These are phyloP conservation scores for Collichthys lucidus DNA, from an alignment of 2,113 vertebrate species.

Conservation along the genomic window DNA sequence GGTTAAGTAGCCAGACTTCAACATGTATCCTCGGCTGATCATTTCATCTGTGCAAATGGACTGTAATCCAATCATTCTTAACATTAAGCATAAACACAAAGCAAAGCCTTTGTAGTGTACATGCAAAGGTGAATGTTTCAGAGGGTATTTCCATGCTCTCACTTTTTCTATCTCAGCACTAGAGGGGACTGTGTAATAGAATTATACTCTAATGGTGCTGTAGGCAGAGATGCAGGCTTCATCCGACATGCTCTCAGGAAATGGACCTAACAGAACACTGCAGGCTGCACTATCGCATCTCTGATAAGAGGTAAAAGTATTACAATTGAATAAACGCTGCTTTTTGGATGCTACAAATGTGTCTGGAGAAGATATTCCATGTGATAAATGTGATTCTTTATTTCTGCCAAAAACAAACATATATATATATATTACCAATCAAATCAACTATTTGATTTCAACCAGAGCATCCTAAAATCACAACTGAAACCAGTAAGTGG, in stretches of 20 bases:
- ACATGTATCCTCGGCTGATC: constrained; percentile 18
- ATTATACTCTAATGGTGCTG: constrained; percentile 70
- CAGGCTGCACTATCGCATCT: constrained; percentile 48
- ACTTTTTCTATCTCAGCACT: constrained; percentile 41
- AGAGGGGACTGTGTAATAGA: constrained; percentile 61
- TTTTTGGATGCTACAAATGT: constrained; percentile 52
- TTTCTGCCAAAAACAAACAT: constrained; percentile 27
- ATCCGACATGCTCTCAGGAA: constrained; percentile 67
- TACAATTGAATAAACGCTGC: constrained; percentile 58
- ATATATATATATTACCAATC: constrained; percentile 22
- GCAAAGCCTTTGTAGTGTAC: constrained; percentile 29
- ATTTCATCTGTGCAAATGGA: constrained; percentile 42
- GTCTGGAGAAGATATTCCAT: constrained; percentile 30
- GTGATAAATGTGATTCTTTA: constrained; percentile 41
- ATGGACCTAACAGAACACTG: constrained; percentile 66
- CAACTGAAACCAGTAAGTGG: neutral
- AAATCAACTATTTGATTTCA: constrained; percentile 22
- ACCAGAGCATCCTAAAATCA: constrained; percentile 38
- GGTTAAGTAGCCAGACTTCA: constrained; percentile 23
- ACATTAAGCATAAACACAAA: constrained; percentile 22
- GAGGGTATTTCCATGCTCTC: constrained; percentile 41
- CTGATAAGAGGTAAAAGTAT: constrained; percentile 62
- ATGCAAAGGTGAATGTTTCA: constrained; percentile 58
- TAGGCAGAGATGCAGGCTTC: constrained; percentile 57
- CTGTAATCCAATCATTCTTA: constrained; percentile 33